These are phyloP conservation scores for Nothoprocta perdicaria DNA, from an alignment of 2,113 vertebrate species.

Conservation along the genomic window DNA sequence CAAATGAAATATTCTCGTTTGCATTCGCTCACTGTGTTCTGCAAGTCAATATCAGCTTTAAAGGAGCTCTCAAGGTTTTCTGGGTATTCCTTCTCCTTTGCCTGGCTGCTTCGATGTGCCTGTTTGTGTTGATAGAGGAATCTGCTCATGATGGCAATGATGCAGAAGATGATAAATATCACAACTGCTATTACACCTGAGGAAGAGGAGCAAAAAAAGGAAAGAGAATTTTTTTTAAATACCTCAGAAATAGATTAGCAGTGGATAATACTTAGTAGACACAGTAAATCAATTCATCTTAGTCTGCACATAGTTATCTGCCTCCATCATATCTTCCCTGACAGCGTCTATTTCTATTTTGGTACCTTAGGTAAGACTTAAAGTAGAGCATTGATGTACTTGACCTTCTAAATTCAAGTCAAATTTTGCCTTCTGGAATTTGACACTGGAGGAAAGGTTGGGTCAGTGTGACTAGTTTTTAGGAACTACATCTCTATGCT, in stretches of 20 bases:
- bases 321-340: not conserved
- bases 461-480: not conserved
- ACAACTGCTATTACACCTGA: slow-evolving; percentile 92
- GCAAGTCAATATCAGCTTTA: slow-evolving; percentile 91
- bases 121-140: slow-evolving; percentile 93
- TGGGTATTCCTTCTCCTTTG: slow-evolving; percentile 88
- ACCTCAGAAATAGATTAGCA: not conserved
- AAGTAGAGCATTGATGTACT: not conserved
- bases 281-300: not conserved
- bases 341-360: not conserved
- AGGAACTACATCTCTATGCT: not conserved
- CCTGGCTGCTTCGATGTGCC: slow-evolving; percentile 79
- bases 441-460: not conserved
- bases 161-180: slow-evolving; percentile 89
- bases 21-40: slow-evolving; percentile 90
- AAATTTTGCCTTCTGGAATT: not conserved
- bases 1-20: slow-evolving; percentile 98
- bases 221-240: not conserved
- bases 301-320: not conserved
- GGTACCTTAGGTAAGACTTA: not conserved
- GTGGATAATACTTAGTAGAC: not conserved
- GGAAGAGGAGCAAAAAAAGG: not conserved
- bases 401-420: not conserved
- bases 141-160: slow-evolving; percentile 88
- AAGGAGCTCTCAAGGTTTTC: slow-evolving; percentile 88